These are phyloP conservation scores for Gymnorhina tibicen DNA, from an alignment of 2,113 vertebrate species.

Conservation along the genomic window DNA sequence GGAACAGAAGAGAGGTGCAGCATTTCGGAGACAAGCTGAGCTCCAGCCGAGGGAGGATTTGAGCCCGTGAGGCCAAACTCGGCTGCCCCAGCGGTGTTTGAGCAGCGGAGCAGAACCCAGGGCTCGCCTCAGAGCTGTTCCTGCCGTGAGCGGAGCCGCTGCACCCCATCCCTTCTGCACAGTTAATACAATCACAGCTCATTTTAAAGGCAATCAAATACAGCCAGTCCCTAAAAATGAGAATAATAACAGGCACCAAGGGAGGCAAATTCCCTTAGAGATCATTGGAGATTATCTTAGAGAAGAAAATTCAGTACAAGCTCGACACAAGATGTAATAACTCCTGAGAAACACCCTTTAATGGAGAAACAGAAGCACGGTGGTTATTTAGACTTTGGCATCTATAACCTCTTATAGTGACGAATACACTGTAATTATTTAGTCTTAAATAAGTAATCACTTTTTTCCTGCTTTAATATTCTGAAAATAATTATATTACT, in stretches of 20 bases:
- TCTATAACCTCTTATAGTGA: slow-evolving; percentile 19
- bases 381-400: slow-evolving; percentile 23
- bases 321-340: neutral
- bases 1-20: neutral
- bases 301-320: neutral
- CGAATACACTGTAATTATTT: slow-evolving; percentile 56
- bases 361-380: neutral
- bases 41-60: neutral
- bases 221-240: neutral
- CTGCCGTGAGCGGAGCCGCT: neutral
- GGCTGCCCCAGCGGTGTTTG: neutral
- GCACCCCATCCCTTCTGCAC: neutral
- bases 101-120: neutral
- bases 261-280: slow-evolving; percentile 32
- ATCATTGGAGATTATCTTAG: slow-evolving; percentile 8
- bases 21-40: neutral
- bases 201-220: slow-evolving; percentile 18
- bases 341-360: neutral
- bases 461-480: slow-evolving; percentile 60
- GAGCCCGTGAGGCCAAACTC: neutral
- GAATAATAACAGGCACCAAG: neutral
- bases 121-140: neutral
- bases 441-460: slow-evolving; percentile 62
- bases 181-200: neutral
- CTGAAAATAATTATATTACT: slow-evolving; percentile 66